phyloP scores from a whole-genome alignment of 2,888 invertebrate genomes.

The Abrostola triplasia region DNA sequence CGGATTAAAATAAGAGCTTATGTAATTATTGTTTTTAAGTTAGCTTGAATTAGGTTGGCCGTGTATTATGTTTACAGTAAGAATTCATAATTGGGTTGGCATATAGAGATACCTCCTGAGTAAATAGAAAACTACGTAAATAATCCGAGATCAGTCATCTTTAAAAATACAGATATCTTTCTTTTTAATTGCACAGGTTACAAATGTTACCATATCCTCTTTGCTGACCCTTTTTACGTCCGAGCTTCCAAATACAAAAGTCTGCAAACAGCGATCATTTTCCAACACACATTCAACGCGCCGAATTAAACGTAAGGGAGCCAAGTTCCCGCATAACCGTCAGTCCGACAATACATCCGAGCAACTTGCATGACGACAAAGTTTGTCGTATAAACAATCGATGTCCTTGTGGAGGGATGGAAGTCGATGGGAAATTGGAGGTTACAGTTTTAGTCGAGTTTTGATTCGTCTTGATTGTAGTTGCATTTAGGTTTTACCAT shows the following conservation, averaged over 20 bases:
- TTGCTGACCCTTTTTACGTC: background rate
- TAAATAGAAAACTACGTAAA: no score
- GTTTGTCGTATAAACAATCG: slow-evolving; percentile 54
- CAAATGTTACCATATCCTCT: no score
- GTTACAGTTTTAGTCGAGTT: slow-evolving; percentile 40
- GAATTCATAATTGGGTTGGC: no score
- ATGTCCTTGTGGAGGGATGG: slow-evolving; percentile 39
- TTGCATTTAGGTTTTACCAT: slow-evolving; percentile 2
- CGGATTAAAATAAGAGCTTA: slow-evolving; percentile 20
- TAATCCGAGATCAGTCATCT: no score
- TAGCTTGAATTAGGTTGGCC: slow-evolving; percentile 11
- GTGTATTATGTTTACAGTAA: no score
- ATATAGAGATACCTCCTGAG: no score
- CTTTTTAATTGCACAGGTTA: no score
- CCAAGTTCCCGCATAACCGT: slow-evolving; percentile 55
- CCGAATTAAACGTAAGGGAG: slow-evolving; percentile 52
- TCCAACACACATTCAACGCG: slow-evolving; percentile 32
- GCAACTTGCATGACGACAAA: slow-evolving; percentile 46
- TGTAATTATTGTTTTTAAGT: slow-evolving; percentile 6
- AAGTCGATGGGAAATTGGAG: slow-evolving; percentile 51
- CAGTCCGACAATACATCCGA: slow-evolving; percentile 48
- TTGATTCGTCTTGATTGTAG: slow-evolving; percentile 33
- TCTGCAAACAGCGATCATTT: slow-evolving; percentile 9
- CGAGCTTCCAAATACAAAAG: slow-evolving; percentile 1
- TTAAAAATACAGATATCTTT: no score